These are phyloP conservation scores for Gila orcuttii DNA, from an alignment of 2,113 vertebrate genomes.

Conservation along the genomic window DNA sequence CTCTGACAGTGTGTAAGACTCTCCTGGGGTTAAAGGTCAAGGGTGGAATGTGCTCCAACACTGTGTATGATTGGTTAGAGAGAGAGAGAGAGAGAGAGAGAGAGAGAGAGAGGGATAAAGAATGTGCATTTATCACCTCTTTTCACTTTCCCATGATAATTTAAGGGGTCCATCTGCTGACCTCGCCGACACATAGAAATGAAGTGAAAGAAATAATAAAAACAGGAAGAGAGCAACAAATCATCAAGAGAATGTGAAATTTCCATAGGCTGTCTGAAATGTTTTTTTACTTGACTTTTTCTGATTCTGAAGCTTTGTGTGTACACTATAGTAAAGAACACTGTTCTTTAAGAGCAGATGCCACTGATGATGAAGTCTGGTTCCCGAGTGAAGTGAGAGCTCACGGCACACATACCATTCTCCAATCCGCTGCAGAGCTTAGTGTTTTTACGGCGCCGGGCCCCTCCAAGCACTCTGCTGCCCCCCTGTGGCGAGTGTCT, in stretches of 20 bases:
- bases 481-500: conserved; percentile 25
- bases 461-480: conserved; percentile 29
- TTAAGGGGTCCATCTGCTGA: background rate
- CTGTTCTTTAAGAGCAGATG: conserved; percentile 15
- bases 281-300: background rate
- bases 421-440: background rate
- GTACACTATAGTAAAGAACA: conserved; percentile 14
- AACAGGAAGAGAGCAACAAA: background rate
- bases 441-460: background rate
- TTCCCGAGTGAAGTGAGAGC: background rate
- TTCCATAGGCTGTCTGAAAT: background rate
- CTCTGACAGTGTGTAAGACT: conserved; percentile 19
- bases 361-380: background rate
- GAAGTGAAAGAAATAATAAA: conserved; percentile 25
- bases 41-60: conserved; percentile 35
- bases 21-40: conserved; percentile 27
- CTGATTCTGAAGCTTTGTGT: conserved; percentile 3
- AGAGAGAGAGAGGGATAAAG: background rate
- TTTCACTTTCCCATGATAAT: background rate
- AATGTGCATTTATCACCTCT: background rate
- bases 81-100: background rate
- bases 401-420: background rate
- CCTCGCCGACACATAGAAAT: background rate
- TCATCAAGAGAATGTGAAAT: background rate
- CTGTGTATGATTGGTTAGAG: background rate